A percentile compares a stretch with the other conserved stretches of the same genome.
Conservation (phyloP, 2,888 invertebrate species). For the Cabera pusaria region DNA sequence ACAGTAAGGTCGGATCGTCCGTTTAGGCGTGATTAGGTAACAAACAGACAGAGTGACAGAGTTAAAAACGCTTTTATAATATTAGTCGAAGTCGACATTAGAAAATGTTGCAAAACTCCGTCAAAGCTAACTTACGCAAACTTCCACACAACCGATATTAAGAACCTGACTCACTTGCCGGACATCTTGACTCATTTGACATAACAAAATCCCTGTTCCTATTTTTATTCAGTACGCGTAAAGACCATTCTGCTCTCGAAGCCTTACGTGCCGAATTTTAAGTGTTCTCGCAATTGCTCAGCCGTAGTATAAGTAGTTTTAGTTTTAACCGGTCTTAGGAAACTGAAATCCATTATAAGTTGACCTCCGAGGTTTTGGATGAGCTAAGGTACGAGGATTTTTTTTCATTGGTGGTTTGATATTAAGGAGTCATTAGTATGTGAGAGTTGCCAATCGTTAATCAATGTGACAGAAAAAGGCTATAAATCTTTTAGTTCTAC, state of each 20-base stretch:
- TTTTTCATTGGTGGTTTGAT: neutral
- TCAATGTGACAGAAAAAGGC: no score
- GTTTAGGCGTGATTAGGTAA: no score
- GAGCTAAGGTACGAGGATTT: neutral
- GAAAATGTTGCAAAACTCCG: slow-evolving; percentile 16
- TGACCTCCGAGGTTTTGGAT: neutral
- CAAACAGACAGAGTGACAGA: no score
- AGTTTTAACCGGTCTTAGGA: neutral
- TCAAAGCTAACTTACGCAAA: slow-evolving; percentile 12
- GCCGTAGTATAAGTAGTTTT: neutral
- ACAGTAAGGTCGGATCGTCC: no score
- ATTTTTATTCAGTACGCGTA: slow-evolving; percentile 22
- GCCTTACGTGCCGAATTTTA: slow-evolving; percentile 34
- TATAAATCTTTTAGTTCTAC: no score
- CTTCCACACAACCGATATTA: slow-evolving; percentile 19
- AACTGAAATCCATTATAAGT: neutral
- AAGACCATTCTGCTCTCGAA: slow-evolving; percentile 27
- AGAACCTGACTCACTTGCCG: slow-evolving; percentile 26
- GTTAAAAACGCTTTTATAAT: no score
- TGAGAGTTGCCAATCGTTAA: slow-evolving; percentile 1
- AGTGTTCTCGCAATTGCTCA: slow-evolving; percentile 32
- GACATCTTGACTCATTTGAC: slow-evolving; percentile 15
- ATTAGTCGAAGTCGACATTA: no score
- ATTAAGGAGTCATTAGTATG: slow-evolving; percentile 10
- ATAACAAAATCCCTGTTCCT: slow-evolving; percentile 19